Conservation (phyloP, 2,113 vertebrate species). For the Sterrhoptilus dennistouni region DNA sequence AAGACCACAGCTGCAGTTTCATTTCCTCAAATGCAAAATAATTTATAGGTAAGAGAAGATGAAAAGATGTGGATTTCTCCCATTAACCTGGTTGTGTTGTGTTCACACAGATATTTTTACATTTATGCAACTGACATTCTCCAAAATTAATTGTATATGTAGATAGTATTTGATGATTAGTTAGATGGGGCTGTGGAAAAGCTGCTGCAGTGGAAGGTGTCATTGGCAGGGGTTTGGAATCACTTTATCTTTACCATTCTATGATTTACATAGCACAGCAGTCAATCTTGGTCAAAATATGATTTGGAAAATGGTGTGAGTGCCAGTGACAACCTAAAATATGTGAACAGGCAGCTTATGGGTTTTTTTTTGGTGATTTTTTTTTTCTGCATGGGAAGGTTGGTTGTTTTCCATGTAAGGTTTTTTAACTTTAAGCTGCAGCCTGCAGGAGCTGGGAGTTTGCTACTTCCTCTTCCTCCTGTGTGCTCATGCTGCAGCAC, state of each 20-base stretch:
- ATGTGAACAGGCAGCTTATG: not conserved
- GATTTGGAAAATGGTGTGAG: not conserved
- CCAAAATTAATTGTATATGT: not conserved
- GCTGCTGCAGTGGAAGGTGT: not conserved
- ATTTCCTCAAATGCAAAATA: not conserved
- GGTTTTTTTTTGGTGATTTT: too few relatives aligned
- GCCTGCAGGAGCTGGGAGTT: not conserved
- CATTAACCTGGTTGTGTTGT: not conserved
- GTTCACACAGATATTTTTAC: not conserved
- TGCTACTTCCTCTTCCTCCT: not conserved
- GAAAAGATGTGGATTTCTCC: not conserved
- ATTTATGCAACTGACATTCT: not conserved
- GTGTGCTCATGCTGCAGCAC: not conserved
- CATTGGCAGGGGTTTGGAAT: not conserved
- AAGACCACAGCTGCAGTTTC: not conserved
- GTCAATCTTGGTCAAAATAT: not conserved
- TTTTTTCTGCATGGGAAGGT: not conserved
- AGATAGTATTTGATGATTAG: not conserved
- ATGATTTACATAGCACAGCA: not conserved
- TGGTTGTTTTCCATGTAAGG: not conserved
- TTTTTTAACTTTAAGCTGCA: not conserved
- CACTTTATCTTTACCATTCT: not conserved
- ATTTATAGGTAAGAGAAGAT: not conserved
- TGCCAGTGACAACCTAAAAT: not conserved
- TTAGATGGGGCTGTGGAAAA: not conserved